Evolutionary conservation across 2,113 vertebrate species (phyloP).

Genomic region (Crypturellus undulatus): DNA sequence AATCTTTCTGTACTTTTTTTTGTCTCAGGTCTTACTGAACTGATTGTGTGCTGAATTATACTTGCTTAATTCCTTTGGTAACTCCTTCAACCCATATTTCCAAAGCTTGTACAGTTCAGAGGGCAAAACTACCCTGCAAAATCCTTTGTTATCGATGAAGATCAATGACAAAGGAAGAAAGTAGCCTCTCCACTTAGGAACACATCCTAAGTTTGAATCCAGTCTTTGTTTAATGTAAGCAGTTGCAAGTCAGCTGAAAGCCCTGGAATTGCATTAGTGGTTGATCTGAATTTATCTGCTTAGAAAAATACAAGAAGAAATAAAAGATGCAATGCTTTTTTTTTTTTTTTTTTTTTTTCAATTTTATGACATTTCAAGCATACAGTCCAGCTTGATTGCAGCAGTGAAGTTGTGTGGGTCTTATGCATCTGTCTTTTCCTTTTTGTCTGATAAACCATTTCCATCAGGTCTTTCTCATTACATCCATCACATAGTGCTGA

Average conservation of each 20-base stretch:
- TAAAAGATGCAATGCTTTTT: background rate
- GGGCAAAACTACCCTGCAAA: background rate
- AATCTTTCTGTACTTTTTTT: background rate
- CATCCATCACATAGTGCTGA: background rate
- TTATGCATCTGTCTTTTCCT: background rate
- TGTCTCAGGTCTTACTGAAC: background rate
- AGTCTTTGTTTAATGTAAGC: background rate
- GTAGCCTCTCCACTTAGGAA: background rate
- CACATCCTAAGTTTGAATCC: background rate
- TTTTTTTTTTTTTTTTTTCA: background rate
- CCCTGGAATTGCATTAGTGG: background rate
- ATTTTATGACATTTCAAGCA: background rate
- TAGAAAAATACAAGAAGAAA: background rate
- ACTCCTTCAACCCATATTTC: background rate
- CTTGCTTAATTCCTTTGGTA: background rate
- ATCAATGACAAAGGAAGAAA: background rate
- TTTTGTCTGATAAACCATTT: background rate
- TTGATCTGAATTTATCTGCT: background rate
- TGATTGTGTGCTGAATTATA: background rate
- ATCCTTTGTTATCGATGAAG: background rate
- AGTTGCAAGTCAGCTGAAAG: background rate
- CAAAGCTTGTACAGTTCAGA: background rate
- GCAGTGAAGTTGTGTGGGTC: background rate
- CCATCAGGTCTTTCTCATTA: background rate
- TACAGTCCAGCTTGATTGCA: background rate